Conservation (phyloP, 2,797 vertebrate genomes). For the Rhadinocentrus ornatus region DNA sequence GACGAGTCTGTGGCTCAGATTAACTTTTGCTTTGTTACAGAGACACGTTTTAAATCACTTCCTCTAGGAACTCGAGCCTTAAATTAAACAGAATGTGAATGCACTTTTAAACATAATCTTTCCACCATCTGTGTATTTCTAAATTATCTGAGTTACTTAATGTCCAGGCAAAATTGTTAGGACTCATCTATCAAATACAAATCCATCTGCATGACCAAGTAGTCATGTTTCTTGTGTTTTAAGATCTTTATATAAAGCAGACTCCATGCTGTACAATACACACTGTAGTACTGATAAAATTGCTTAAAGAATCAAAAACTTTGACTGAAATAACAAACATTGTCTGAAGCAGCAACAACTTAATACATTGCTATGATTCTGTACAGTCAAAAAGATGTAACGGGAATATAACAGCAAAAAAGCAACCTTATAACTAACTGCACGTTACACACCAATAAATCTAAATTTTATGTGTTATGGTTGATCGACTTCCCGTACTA, state of each 20-base stretch:
- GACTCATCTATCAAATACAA: not conserved
- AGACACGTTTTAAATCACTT: not conserved
- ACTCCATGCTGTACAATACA: not conserved
- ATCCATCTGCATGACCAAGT: not conserved
- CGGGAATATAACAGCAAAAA: too few species aligned
- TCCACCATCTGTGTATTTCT: too few species aligned
- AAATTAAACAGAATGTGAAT: too few species aligned
- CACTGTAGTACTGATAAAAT: not conserved
- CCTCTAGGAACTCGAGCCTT: not conserved
- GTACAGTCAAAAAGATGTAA: not conserved
- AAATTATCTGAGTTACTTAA: not conserved
- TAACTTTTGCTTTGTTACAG: not conserved
- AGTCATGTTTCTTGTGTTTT: not conserved
- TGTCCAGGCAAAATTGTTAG: not conserved
- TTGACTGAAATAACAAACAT: not conserved
- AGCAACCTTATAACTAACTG: too few species aligned
- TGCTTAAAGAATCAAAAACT: not conserved
- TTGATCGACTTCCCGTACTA: too few species aligned
- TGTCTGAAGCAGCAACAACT: not conserved
- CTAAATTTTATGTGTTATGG: too few species aligned
- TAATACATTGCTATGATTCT: not conserved
- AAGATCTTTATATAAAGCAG: not conserved
- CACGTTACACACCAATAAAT: too few species aligned
- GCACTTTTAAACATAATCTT: too few species aligned
- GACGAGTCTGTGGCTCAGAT: not conserved